Base-by-base conservation (phyloP, 2,888 invertebrate genomes). In the Drosophila anceps region DNA sequence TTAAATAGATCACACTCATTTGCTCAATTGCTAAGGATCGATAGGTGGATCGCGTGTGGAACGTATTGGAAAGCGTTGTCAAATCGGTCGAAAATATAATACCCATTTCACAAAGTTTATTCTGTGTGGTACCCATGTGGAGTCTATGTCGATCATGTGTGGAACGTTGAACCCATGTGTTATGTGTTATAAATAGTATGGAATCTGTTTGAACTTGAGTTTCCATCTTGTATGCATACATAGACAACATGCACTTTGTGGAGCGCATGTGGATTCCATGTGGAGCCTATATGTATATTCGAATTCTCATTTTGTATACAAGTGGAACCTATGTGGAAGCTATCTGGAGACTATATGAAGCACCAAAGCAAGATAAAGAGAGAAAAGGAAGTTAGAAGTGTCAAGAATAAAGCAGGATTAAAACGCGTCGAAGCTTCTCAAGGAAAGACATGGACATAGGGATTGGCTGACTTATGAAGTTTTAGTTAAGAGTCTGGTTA, bases 371-470 rank as follows among this genome's bases (percentile, higher is more conserved):
- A 61, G 61, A 46, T 29, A 51, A 27, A 46, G 24, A 44, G 41
- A 60, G 43, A 46, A 53, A 37, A 58, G 37, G 9, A 51, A 33
- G 41, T 20, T 37, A 53, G 15, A 48, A 58, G 44, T 48, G 39
- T 37, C 31, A 43, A 6, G 5, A 35, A 2, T 13, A 29, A 63
- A 55, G 58, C 73, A 73, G 73, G 73, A 67, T n/a, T n/a, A 74
- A 69, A 73, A 73, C 13, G 77, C 79, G 81, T 82, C 81, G 75
- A 81, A 84, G 84, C 81, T 70, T 76, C 58, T 39, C 41, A 37
- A 37, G 1, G 24, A 24, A 24, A 44, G 18, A 35, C 31, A 18
- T 46, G 33, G 51, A 37, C 54, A 24, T 1, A 24, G n/a, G 13
- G n/a, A 33, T 8, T 1, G 31, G 13, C 27, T 18, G 54, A 39